These are phyloP conservation scores for Sinopyrophorus schimmeli DNA, from an alignment of 2,888 invertebrate species.

Conservation along the genomic window DNA sequence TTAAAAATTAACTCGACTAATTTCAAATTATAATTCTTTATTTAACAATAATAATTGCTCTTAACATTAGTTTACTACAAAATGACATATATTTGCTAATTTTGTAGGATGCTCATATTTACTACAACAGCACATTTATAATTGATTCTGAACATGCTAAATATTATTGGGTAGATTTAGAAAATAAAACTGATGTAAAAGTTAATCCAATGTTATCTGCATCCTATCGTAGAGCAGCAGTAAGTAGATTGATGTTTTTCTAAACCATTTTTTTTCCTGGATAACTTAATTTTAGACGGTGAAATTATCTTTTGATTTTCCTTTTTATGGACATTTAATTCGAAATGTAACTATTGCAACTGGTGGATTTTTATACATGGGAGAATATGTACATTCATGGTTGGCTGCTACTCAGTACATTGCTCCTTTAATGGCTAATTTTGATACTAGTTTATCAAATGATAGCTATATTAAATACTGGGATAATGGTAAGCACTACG, in stretches of 20 bases:
- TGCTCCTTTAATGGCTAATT: slow-evolving; percentile 98
- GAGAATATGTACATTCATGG: slow-evolving; percentile 96
- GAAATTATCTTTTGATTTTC: slow-evolving; percentile 84
- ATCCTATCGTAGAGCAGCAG: slow-evolving; percentile 83
- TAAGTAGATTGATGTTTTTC: slow-evolving; percentile 54
- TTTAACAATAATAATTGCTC: too few relatives aligned
- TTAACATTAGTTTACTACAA: too few relatives aligned
- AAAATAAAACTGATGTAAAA: slow-evolving; percentile 60
- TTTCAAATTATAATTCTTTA: too few relatives aligned
- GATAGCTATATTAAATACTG: slow-evolving; percentile 80
- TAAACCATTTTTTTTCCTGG: slow-evolving; percentile 1
- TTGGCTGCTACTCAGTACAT: slow-evolving; percentile 99
- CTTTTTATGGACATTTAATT: slow-evolving; percentile 92
- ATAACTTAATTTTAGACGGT: slow-evolving; percentile 66
- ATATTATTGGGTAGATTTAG: slow-evolving; percentile 74
- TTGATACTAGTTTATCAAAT: slow-evolving; percentile 83
- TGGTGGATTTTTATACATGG: slow-evolving; percentile 95
- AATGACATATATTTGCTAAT: too few relatives aligned
- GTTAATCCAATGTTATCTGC: slow-evolving; percentile 74
- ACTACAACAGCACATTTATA: slow-evolving; percentile 78
- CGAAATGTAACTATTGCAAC: slow-evolving; percentile 94
- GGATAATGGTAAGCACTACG: slow-evolving; percentile 74
- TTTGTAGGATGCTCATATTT: slow-evolving; percentile 70
- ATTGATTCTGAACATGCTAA: slow-evolving; percentile 63
- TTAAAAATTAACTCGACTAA: too few relatives aligned